Conservation (phyloP, 2,888 invertebrate species). For the Drosophila gaucha region DNA sequence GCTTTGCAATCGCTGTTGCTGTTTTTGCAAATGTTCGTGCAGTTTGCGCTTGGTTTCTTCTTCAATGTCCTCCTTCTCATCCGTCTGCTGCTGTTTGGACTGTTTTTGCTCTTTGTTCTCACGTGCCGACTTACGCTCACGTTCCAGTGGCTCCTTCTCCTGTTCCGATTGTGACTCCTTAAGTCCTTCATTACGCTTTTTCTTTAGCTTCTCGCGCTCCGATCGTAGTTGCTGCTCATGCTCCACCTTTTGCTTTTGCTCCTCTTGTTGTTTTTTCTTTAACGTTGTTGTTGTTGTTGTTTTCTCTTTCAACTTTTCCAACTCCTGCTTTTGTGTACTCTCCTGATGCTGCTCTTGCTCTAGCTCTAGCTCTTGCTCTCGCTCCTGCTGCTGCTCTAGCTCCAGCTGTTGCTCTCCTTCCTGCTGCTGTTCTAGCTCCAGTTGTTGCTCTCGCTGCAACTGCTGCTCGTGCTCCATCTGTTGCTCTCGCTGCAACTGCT, state of each 20-base stretch:
- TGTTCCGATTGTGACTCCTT: background rate
- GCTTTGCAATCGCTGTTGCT: slow-evolving; percentile 27
- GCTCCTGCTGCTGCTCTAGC: background rate
- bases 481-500: background rate
- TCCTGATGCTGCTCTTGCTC: background rate
- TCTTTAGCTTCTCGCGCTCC: background rate
- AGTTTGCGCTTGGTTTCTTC: slow-evolving; percentile 44
- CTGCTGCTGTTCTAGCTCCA: no score
- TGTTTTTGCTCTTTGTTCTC: background rate
- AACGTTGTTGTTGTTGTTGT: background rate
- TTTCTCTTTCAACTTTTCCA: background rate
- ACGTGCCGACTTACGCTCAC: background rate
- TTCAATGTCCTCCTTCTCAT: slow-evolving; percentile 26
- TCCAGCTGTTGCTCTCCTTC: background rate
- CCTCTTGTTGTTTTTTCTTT: background rate
- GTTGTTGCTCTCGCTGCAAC: no score
- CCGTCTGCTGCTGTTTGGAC: slow-evolving; percentile 1
- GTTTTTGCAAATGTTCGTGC: slow-evolving; percentile 45
- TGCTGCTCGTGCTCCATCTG: no score
- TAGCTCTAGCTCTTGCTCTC: background rate
- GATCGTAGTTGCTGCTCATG: background rate
- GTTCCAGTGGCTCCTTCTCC: background rate
- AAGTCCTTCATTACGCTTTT: background rate
- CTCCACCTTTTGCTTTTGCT: background rate
- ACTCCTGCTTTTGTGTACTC: no score